Percentiles rank a stretch among this genome's conserved stretches.
phyloP scores from a whole-genome alignment of 2,797 vertebrate genomes.

The Danionella dracula region DNA sequence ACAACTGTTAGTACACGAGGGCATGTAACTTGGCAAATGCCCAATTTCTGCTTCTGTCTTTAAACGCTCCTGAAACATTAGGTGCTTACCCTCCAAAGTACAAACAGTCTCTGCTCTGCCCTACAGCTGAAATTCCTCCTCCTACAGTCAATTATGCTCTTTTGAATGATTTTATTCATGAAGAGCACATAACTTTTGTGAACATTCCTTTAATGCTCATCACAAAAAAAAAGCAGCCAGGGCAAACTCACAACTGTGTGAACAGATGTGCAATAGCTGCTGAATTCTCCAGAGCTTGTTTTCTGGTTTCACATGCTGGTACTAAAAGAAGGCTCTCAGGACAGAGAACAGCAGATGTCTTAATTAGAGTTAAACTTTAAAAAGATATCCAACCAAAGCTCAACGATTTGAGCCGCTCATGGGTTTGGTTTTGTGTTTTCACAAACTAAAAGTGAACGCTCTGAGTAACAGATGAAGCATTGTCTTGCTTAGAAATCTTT shows the following conservation, averaged over 20 bases:
- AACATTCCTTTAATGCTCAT: background rate
- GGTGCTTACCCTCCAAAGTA: no score
- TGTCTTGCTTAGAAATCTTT: background rate
- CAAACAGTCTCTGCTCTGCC: background rate
- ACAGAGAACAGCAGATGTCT: background rate
- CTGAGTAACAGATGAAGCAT: background rate
- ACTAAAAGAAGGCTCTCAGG: constrained; percentile 11
- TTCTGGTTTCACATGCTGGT: constrained; percentile 18
- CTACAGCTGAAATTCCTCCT: background rate
- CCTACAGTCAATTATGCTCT: background rate
- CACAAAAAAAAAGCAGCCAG: constrained; percentile 10
- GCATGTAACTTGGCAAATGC: no score
- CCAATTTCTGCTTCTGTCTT: background rate
- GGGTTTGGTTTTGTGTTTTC: no score
- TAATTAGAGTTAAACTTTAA: no score
- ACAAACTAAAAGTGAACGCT: background rate
- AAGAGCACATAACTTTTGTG: background rate
- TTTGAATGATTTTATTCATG: background rate
- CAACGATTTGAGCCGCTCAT: no score
- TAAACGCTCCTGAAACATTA: background rate
- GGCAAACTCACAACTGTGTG: constrained; percentile 9
- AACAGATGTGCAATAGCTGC: constrained; percentile 27
- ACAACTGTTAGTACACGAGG: no score
- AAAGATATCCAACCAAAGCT: no score
- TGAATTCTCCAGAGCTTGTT: constrained; percentile 16